phyloP scores from a whole-genome alignment of 2,888 invertebrate species.

The Busseola fusca region DNA sequence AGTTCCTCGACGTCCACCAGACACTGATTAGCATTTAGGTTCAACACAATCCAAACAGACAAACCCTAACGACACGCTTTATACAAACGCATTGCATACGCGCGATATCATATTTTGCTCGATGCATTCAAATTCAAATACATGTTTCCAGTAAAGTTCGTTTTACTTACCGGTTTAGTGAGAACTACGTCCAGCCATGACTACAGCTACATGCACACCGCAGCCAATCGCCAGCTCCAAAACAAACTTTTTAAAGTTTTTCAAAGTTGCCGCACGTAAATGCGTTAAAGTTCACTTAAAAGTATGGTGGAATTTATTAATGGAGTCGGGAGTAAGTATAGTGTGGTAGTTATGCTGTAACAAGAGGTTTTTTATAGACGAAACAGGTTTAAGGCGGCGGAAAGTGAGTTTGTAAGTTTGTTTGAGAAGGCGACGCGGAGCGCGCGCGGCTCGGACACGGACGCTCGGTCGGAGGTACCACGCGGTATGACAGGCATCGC shows the following conservation, averaged over 20 bases:
- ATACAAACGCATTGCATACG: constrained; percentile 44
- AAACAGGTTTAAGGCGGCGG: constrained; percentile 80
- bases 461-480: constrained; percentile 76
- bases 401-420: constrained; percentile 84
- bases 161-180: constrained; percentile 87
- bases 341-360: constrained; percentile 68
- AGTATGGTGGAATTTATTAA: constrained; percentile 63
- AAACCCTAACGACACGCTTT: constrained; percentile 45
- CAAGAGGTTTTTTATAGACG: constrained; percentile 69
- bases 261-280: constrained; percentile 71
- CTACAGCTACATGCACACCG: constrained; percentile 76
- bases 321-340: constrained; percentile 68
- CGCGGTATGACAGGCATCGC: constrained; percentile 75
- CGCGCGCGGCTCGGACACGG: constrained; percentile 71
- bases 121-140: constrained; percentile 65
- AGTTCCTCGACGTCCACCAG: constrained; percentile 43
- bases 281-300: constrained; percentile 66
- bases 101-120: constrained; percentile 44
- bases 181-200: constrained; percentile 82
- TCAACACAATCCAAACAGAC: constrained; percentile 45
- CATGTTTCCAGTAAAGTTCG: constrained; percentile 77
- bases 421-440: constrained; percentile 69
- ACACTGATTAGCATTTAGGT: constrained; percentile 60
- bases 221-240: constrained; percentile 70
- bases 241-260: constrained; percentile 83